Conservation (phyloP, 2,113 vertebrate genomes). For the Cygnus buccinator region DNA sequence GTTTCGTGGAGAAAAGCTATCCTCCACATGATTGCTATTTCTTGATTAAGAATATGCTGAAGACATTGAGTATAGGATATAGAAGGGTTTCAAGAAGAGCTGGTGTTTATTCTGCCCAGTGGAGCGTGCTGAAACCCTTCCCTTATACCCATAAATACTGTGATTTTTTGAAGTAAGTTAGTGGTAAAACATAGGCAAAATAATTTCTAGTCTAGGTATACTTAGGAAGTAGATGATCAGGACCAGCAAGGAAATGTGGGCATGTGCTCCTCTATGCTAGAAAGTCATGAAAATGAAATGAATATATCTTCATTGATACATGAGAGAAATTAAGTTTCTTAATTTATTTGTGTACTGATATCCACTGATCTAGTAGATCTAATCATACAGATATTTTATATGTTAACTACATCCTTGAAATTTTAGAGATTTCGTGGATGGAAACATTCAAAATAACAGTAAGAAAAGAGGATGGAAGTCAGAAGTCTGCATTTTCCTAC, state of each 20-base stretch:
- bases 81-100: not conserved
- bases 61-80: not conserved
- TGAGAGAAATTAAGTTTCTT: not conserved
- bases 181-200: not conserved
- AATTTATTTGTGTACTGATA: not conserved
- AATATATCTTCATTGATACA: not conserved
- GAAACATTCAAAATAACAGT: not conserved
- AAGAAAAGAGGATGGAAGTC: not conserved
- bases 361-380: not conserved
- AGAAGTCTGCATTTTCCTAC: not conserved
- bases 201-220: not conserved
- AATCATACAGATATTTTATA: not conserved
- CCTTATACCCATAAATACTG: not conserved
- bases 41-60: conserved; percentile 21
- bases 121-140: not conserved
- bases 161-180: not conserved
- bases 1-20: not conserved
- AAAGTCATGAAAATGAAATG: not conserved
- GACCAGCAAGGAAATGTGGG: not conserved
- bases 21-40: not conserved
- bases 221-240: not conserved
- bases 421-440: not conserved
- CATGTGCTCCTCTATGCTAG: not conserved
- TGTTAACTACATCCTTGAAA: not conserved
- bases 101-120: not conserved